Conservation (phyloP, 2,888 invertebrate species). For the Synergus gifuensis region DNA sequence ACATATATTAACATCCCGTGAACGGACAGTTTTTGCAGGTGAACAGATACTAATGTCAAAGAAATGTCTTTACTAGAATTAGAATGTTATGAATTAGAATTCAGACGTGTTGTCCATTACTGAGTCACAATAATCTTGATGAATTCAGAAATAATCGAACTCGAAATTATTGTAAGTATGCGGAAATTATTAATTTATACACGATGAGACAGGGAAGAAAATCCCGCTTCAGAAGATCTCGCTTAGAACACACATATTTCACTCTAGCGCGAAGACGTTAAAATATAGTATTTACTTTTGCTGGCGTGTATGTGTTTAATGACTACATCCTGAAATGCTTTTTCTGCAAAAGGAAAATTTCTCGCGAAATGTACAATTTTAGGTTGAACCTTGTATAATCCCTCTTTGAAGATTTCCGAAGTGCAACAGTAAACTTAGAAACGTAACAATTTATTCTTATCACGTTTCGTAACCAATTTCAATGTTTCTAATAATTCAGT, state of each 20-base stretch:
- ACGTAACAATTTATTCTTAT: background rate
- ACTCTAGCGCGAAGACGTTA: conserved; percentile 16
- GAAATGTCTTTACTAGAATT: background rate
- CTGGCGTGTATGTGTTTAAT: conserved; percentile 3
- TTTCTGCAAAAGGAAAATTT: conserved; percentile 47
- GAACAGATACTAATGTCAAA: background rate
- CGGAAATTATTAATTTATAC: conserved; percentile 15
- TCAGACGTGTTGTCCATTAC: background rate
- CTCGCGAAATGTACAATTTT: conserved; percentile 43
- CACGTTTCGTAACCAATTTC: background rate
- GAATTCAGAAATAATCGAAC: background rate
- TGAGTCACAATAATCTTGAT: background rate
- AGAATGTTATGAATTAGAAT: background rate
- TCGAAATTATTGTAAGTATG: conserved; percentile 5
- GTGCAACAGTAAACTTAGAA: background rate
- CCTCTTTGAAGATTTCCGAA: background rate
- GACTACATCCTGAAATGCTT: conserved; percentile 14
- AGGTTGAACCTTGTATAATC: background rate
- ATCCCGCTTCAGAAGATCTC: background rate
- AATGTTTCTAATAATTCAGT: conserved; percentile 38
- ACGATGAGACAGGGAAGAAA: background rate
- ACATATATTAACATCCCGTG: background rate
- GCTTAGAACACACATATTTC: conserved; percentile 19
- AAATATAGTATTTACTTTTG: conserved; percentile 33
- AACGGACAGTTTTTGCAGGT: background rate